These are phyloP conservation scores for Rhadina sibilatrix DNA, from an alignment of 2,113 vertebrate genomes.

Conservation along the genomic window DNA sequence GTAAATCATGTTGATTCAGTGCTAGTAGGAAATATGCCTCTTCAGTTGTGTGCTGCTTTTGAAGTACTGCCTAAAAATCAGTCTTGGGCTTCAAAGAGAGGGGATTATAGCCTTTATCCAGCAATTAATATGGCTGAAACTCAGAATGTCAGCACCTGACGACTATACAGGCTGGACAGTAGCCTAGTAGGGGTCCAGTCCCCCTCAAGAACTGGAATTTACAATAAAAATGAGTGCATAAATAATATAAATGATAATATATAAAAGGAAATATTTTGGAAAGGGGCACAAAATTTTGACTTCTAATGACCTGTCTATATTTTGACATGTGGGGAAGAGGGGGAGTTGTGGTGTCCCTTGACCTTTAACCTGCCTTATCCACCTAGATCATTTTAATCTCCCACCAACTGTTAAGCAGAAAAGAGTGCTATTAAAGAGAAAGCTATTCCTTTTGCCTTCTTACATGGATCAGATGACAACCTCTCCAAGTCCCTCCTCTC, in stretches of 20 bases:
- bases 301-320: constrained; percentile 63
- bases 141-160: constrained; percentile 88
- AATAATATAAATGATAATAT: background rate
- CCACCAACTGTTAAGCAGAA: constrained; percentile 88
- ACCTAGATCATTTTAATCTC: constrained; percentile 88
- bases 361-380: constrained; percentile 79
- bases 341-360: constrained; percentile 79
- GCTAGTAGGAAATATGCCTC: constrained; percentile 76
- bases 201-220: constrained; percentile 79
- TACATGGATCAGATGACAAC: constrained; percentile 77
- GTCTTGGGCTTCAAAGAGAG: constrained; percentile 90
- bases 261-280: constrained; percentile 46
- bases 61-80: constrained; percentile 90
- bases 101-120: constrained; percentile 94
- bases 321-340: constrained; percentile 66
- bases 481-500: constrained; percentile 75
- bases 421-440: constrained; percentile 79
- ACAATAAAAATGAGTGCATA: constrained; percentile 70
- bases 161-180: constrained; percentile 82
- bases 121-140: constrained; percentile 96
- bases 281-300: constrained; percentile 47
- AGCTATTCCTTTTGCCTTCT: constrained; percentile 75
- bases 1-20: constrained; percentile 78
- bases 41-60: constrained; percentile 79
- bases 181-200: constrained; percentile 82